A percentile compares a stretch with the other conserved stretches of the same genome.
These are phyloP conservation scores for Pseudolycoriella hygida DNA, from an alignment of 2,888 invertebrate species.

Conservation along the genomic window DNA sequence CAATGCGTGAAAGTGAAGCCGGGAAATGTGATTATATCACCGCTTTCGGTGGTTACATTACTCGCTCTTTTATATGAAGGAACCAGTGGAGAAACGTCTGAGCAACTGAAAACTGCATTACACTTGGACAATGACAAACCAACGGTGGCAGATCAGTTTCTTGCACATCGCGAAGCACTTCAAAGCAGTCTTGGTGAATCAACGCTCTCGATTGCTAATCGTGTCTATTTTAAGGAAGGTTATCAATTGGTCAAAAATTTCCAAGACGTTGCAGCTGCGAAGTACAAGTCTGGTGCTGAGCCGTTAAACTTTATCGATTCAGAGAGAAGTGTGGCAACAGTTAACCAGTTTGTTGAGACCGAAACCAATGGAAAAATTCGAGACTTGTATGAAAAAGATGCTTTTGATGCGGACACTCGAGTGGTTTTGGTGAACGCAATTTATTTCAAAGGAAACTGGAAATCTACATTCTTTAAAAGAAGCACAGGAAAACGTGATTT, in stretches of 20 bases:
- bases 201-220: conserved; percentile 44
- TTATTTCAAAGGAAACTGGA: conserved; percentile 76
- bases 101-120: conserved; percentile 38
- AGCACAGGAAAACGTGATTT: conserved; percentile 45
- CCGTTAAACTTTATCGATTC: conserved; percentile 40
- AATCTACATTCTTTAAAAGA: conserved; percentile 39
- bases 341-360: conserved; percentile 66
- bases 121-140: conserved; percentile 26
- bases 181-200: conserved; percentile 12
- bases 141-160: conserved; percentile 16
- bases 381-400: conserved; percentile 44
- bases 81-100: conserved; percentile 41
- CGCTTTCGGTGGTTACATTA: conserved; percentile 53
- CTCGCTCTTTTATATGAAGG: conserved; percentile 57
- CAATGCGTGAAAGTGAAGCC: too few species aligned
- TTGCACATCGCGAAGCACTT: conserved; percentile 14
- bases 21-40: conserved; percentile 51
- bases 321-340: conserved; percentile 31
- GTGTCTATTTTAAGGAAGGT: conserved; percentile 42
- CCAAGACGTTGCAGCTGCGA: conserved; percentile 22
- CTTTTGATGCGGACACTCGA: conserved; percentile 36
- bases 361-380: conserved; percentile 71
- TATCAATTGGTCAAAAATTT: conserved; percentile 36
- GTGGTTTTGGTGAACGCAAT: conserved; percentile 68
- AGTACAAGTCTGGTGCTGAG: conserved; percentile 45